phyloP scores from a whole-genome alignment of 1,140 invertebrate species.

The Drosophila tani region DNA sequence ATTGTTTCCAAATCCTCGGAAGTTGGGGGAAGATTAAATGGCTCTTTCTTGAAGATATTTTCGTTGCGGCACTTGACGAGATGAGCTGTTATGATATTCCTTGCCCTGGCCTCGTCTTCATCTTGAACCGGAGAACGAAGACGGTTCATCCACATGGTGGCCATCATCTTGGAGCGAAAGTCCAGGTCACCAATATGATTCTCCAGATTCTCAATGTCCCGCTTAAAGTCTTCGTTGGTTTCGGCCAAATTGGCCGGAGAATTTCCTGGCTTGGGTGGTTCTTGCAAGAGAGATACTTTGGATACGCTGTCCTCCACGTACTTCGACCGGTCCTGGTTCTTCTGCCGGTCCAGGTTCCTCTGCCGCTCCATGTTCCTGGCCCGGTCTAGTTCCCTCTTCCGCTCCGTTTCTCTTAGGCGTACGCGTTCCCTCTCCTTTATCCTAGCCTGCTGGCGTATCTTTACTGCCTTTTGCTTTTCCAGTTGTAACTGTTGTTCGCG shows the following conservation, averaged over 20 bases:
- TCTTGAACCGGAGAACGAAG: background rate
- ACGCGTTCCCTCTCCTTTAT: constrained; percentile 6
- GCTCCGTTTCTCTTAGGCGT: background rate
- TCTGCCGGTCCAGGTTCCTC: no score
- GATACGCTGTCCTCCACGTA: no score
- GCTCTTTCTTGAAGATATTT: constrained; percentile 37
- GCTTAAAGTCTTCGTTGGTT: constrained; percentile 25
- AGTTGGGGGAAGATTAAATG: constrained; percentile 36
- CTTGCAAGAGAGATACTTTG: background rate
- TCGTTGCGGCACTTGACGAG: constrained; percentile 29
- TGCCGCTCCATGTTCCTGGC: no score
- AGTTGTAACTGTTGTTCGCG: background rate
- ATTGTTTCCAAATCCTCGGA: constrained; percentile 20
- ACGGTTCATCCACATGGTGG: constrained; percentile 50
- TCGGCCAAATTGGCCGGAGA: background rate
- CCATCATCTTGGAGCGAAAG: constrained; percentile 33
- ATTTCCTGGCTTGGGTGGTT: no score
- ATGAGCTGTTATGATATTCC: constrained; percentile 35
- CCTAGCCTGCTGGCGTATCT: background rate
- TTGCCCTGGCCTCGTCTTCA: constrained; percentile 19
- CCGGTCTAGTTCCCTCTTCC: no score
- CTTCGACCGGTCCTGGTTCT: no score
- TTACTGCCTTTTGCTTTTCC: background rate
- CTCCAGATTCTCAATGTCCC: constrained; percentile 32
- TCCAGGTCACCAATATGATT: constrained; percentile 17